Percentiles rank a stretch among this genome's conserved stretches.
These are phyloP conservation scores for Hyles lineata DNA, from an alignment of 2,888 invertebrate genomes.

Conservation along the genomic window DNA sequence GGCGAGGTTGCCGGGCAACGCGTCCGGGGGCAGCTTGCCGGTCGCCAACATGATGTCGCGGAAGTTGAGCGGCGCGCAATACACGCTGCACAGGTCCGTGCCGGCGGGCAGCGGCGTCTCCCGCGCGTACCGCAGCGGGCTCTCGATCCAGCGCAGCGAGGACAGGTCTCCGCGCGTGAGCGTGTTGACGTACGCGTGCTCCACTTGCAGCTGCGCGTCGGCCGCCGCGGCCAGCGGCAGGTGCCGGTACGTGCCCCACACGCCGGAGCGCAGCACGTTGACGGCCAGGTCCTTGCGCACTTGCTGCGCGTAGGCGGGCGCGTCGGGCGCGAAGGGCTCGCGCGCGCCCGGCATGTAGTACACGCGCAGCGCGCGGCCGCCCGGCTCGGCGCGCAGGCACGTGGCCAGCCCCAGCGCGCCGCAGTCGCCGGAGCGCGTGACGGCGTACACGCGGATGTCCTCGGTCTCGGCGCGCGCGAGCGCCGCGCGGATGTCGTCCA, in stretches of 20 bases:
- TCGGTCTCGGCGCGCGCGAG: slow-evolving; percentile 87
- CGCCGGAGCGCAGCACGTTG: slow-evolving; percentile 92
- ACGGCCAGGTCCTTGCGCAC: slow-evolving; percentile 91
- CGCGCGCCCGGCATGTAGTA: slow-evolving; percentile 88
- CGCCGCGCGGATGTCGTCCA: slow-evolving; percentile 91
- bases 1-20: slow-evolving; percentile 95
- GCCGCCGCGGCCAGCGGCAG: slow-evolving; percentile 84
- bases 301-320: slow-evolving; percentile 86
- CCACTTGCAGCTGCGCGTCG: slow-evolving; percentile 84
- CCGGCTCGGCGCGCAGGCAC: slow-evolving; percentile 95
- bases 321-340: slow-evolving; percentile 85
- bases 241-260: slow-evolving; percentile 96
- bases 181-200: slow-evolving; percentile 98
- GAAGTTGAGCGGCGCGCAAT: slow-evolving; percentile 98
- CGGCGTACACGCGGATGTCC: slow-evolving; percentile 87
- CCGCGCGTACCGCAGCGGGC: slow-evolving; percentile 80
- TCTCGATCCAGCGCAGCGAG: slow-evolving; percentile 97
- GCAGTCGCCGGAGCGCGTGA: slow-evolving; percentile 87
- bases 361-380: slow-evolving; percentile 90
- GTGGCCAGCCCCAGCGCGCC: slow-evolving; percentile 96
- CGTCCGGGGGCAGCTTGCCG: slow-evolving; percentile 98
- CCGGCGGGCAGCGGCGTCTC: slow-evolving; percentile 69
- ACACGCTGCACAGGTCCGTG: slow-evolving; percentile 92
- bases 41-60: slow-evolving; percentile 99
- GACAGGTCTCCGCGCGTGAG: slow-evolving; percentile 96